Evolutionary conservation across 2,888 invertebrate genomes (phyloP).

Genomic region (Serrognathus titanus): DNA sequence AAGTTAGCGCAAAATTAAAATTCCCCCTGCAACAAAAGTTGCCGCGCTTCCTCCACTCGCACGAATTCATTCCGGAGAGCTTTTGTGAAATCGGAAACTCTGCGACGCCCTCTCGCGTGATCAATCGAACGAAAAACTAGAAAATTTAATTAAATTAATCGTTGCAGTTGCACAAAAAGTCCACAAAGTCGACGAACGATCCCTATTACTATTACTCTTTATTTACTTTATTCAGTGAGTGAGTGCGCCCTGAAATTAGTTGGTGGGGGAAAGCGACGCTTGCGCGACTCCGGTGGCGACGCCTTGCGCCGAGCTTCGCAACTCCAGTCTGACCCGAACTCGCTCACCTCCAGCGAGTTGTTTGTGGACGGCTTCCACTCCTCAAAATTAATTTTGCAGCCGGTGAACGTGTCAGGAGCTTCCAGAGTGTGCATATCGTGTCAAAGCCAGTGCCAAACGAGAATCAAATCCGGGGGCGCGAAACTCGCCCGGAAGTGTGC

Average conservation of each 20-base stretch:
- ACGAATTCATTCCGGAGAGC: too few species aligned
- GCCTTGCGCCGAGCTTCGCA: constrained; percentile 40
- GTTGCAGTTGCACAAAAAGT: constrained; percentile 21
- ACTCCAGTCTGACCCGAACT: constrained; percentile 47
- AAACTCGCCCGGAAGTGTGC: neutral
- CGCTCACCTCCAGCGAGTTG: constrained; percentile 32
- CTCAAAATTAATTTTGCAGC: constrained; percentile 20
- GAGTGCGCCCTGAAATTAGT: constrained; percentile 12
- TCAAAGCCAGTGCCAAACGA: constrained; percentile 27
- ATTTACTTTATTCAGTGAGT: constrained; percentile 31
- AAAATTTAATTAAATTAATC: constrained; percentile 2
- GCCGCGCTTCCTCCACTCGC: too few species aligned
- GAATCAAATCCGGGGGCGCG: neutral
- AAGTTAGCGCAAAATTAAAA: too few species aligned
- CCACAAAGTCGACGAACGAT: constrained; percentile 28
- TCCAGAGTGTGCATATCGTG: constrained; percentile 27
- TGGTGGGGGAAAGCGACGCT: constrained; percentile 27
- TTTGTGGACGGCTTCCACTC: constrained; percentile 28
- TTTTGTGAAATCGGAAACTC: too few species aligned
- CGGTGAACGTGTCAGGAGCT: constrained; percentile 9
- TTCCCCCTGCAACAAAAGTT: too few species aligned
- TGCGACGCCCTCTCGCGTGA: neutral
- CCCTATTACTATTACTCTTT: constrained; percentile 34
- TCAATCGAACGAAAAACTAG: neutral
- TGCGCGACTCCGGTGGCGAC: constrained; percentile 35